These are phyloP conservation scores for Paraescarpia echinospica DNA, from an alignment of 1,140 invertebrate species.

Conservation along the genomic window DNA sequence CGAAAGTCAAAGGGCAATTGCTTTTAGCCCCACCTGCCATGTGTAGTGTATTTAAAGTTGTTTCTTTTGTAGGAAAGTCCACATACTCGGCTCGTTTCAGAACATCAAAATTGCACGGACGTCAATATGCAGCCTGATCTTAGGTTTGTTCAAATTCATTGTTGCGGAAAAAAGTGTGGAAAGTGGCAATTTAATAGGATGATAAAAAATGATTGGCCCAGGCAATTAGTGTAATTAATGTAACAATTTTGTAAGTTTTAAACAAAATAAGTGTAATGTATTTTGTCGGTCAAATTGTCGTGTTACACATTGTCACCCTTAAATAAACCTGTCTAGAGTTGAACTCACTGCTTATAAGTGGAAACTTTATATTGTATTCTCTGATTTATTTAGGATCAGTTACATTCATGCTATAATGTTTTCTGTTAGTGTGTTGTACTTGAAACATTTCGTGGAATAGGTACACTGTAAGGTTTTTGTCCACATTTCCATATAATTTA, in stretches of 20 bases:
- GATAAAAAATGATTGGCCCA: background rate
- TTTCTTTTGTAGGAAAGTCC: slow-evolving; percentile 74
- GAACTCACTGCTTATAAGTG: background rate
- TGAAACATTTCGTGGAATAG: too few relatives aligned
- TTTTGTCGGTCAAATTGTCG: background rate
- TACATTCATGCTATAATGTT: background rate
- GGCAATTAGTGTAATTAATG: background rate
- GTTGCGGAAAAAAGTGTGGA: background rate
- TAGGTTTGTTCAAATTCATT: slow-evolving; percentile 65
- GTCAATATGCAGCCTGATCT: slow-evolving; percentile 95
- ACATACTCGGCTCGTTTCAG: slow-evolving; percentile 96
- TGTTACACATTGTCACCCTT: background rate
- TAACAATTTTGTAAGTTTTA: background rate
- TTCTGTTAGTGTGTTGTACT: background rate
- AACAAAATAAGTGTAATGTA: background rate
- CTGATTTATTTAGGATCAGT: background rate
- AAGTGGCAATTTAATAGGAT: background rate
- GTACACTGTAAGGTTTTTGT: too few relatives aligned
- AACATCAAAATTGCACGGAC: slow-evolving; percentile 93
- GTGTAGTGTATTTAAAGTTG: slow-evolving; percentile 1
- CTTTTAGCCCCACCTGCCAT: too few relatives aligned
- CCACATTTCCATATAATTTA: too few relatives aligned
- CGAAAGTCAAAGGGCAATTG: too few relatives aligned
- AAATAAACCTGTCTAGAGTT: background rate
- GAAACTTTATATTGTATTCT: background rate